phyloP scores from a whole-genome alignment of 2,113 vertebrate genomes.

The Zosterops pallidus region DNA sequence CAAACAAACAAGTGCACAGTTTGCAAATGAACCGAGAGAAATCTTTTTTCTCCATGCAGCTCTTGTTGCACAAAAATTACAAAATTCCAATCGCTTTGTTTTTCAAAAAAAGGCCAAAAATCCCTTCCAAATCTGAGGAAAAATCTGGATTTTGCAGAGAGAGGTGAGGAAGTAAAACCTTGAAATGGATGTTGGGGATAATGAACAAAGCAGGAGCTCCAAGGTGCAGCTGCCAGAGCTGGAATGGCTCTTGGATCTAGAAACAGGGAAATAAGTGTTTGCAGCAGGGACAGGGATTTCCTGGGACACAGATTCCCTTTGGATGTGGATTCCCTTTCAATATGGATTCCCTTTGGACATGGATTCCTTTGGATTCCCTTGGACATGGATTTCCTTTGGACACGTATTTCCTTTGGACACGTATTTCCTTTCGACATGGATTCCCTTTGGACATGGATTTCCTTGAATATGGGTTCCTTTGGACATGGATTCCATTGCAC shows the following conservation, averaged over 20 bases:
- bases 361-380: neutral
- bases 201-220: neutral
- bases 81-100: neutral
- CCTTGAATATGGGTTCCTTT: no score
- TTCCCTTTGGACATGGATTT: neutral
- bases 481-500: neutral
- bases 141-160: neutral
- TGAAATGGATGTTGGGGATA: neutral
- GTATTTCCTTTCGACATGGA: no score
- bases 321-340: neutral
- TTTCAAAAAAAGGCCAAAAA: neutral
- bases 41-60: neutral
- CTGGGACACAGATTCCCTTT: neutral
- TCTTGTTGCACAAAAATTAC: neutral
- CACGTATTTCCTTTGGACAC: no score
- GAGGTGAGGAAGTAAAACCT: neutral
- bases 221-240: neutral
- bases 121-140: neutral
- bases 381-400: neutral
- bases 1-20: conserved; percentile 48
- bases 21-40: neutral
- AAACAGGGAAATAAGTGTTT: neutral
- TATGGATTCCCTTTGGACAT: neutral
- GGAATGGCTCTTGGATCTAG: neutral
- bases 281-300: neutral